Base-by-base conservation (phyloP, 2,888 invertebrate species). In the Caenorhabditis imperialis region DNA sequence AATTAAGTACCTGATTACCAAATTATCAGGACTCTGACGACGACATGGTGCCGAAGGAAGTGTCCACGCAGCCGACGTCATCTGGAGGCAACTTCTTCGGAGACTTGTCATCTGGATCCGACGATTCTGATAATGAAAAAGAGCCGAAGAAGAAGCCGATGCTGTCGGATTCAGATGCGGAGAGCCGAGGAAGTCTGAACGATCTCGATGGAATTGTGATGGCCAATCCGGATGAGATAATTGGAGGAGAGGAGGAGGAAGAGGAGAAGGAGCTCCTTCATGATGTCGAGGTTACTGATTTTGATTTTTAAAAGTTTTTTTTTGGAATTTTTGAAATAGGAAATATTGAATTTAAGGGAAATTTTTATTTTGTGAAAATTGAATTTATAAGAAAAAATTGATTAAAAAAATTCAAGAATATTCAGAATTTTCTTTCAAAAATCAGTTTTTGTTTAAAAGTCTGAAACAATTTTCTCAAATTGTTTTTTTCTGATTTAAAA, bases 181-280 rank as follows among this genome's bases (percentile, higher is more conserved):
- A 63, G 18, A 72, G 58, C 6, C 57, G 62, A 25, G 57, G 63
- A 50, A 62, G 57, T 48, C 20, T 77, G 12, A 63, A 62, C 10
- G 54, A 58, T 7, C 38, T 79, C 3, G 60, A 65, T 1, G 79
- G 79, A 47, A 77, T 79, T 23, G 77, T 75, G 25, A 65, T 79
- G 75, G 55, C 71, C 4, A 55, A 74, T 48, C 73, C 77, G 18
- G 77, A 78, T 20, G 79, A 78, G 30, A 74, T 71, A n/a, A 69
- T 63, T 10, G 63, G 67, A 30, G 53, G 37, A 5, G 67, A 75
- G n/a, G 54, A 51, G 25, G 75, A 79, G 37, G 69, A 61, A n/a
- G 60, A 55, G 12, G 48, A 73, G n/a, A 27, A 70, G 10, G 47
- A 58, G 23, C 42, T 53, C 20, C 51, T 73, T 14, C 47, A 60